Evolutionary conservation across 2,797 vertebrate species (phyloP).

Genomic region (Enteromius argenteus): DNA sequence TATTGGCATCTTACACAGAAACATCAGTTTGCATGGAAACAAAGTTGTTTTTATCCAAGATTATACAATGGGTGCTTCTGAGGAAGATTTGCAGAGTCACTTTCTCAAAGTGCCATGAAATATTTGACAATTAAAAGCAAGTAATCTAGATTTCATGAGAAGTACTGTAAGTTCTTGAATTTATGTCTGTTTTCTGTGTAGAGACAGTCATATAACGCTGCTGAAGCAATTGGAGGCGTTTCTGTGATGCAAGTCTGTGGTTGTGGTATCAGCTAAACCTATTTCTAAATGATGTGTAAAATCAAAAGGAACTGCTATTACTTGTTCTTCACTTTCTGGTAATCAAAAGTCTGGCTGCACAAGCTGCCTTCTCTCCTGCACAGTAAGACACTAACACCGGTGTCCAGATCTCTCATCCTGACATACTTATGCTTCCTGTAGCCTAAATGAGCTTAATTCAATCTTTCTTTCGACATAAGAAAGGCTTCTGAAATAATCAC

Average conservation of each 20-base stretch:
- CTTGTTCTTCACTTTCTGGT: neutral
- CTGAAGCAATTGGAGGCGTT: neutral
- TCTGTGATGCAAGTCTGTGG: neutral
- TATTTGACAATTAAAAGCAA: neutral
- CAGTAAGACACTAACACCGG: neutral
- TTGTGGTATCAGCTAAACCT: neutral
- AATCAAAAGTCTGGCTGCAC: neutral
- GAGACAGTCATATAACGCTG: neutral
- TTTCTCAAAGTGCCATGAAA: neutral
- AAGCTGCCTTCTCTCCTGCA: neutral
- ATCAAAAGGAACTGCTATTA: neutral
- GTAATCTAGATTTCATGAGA: neutral
- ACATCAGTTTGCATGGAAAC: neutral
- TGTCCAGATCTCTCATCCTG: conserved; percentile 10
- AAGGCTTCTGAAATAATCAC: conserved; percentile 28
- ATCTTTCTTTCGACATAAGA: conserved; percentile 10
- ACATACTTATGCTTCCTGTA: conserved; percentile 6
- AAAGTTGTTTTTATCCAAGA: neutral
- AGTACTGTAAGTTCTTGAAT: neutral
- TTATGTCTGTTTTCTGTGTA: neutral
- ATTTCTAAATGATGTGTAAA: neutral
- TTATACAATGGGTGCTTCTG: neutral
- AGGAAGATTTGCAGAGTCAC: neutral
- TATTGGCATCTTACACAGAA: neutral
- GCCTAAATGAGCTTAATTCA: conserved; percentile 21